Percentiles rank a stretch among this genome's conserved stretches.
phyloP scores from a whole-genome alignment of 2,113 vertebrate species.

The Turdus rufiventris region DNA sequence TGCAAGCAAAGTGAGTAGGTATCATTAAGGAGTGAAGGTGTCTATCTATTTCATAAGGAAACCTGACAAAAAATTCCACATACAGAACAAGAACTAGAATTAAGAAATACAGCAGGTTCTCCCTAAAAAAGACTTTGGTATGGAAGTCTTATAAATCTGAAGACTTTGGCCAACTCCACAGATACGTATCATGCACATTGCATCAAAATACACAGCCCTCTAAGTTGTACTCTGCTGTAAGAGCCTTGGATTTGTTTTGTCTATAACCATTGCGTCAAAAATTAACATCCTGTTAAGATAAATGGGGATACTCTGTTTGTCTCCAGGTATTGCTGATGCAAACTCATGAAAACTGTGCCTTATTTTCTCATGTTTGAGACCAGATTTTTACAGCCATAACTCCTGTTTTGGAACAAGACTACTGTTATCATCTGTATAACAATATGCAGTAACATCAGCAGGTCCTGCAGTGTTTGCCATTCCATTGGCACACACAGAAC shows the following conservation, averaged over 20 bases:
- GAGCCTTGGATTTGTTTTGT: background rate
- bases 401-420: background rate
- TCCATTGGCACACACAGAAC: fast-evolving
- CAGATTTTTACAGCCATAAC: background rate
- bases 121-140: background rate
- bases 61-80: background rate
- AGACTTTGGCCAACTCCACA: background rate
- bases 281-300: background rate
- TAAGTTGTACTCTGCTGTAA: background rate
- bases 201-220: background rate
- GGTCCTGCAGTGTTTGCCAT: background rate
- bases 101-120: background rate
- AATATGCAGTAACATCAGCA: background rate
- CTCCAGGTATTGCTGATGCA: background rate
- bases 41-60: background rate
- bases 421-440: background rate
- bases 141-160: background rate
- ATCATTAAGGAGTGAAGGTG: background rate
- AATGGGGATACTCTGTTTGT: background rate
- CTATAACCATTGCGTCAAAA: background rate
- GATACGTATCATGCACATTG: fast-evolving
- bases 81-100: background rate
- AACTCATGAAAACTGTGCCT: background rate
- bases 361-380: background rate
- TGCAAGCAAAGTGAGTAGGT: background rate